phyloP scores from a whole-genome alignment of 1,140 invertebrate genomes.

The Pararge aegeria region DNA sequence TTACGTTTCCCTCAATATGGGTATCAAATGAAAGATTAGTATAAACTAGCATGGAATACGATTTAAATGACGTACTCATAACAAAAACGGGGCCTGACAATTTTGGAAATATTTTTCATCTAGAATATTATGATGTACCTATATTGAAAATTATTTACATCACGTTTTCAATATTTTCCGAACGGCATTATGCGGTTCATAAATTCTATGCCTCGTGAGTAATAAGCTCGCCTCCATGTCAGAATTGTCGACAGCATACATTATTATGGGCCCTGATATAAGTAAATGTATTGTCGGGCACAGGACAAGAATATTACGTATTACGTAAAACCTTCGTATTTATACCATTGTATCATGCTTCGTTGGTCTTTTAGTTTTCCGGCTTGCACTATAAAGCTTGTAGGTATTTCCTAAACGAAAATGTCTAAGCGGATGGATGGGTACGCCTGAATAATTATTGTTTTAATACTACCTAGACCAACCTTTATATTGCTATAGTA shows the following conservation, averaged over 20 bases:
- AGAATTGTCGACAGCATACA: constrained; percentile 59
- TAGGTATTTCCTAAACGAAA: too few relatives aligned
- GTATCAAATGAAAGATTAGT: too few relatives aligned
- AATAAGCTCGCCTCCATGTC: constrained; percentile 58
- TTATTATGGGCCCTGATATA: constrained; percentile 29
- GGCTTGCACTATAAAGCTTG: too few relatives aligned
- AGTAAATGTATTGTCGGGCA: not conserved
- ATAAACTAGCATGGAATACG: too few relatives aligned
- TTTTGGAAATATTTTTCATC: not conserved
- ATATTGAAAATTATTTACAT: constrained; percentile 35
- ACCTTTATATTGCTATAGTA: too few relatives aligned
- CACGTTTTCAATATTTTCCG: constrained; percentile 56
- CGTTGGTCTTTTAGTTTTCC: too few relatives aligned
- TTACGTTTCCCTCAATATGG: too few relatives aligned
- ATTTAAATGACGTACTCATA: not conserved
- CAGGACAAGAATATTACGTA: not conserved
- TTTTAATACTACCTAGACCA: too few relatives aligned
- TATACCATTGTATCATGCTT: too few relatives aligned
- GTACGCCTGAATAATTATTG: too few relatives aligned
- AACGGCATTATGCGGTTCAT: constrained; percentile 56
- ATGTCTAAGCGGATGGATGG: too few relatives aligned
- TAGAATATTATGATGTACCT: constrained; percentile 6
- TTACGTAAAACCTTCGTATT: not conserved
- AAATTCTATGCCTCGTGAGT: constrained; percentile 61
- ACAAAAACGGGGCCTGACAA: not conserved